Base-by-base conservation (phyloP, 1,140 invertebrate species). In the Drosophila mojavensis region DNA sequence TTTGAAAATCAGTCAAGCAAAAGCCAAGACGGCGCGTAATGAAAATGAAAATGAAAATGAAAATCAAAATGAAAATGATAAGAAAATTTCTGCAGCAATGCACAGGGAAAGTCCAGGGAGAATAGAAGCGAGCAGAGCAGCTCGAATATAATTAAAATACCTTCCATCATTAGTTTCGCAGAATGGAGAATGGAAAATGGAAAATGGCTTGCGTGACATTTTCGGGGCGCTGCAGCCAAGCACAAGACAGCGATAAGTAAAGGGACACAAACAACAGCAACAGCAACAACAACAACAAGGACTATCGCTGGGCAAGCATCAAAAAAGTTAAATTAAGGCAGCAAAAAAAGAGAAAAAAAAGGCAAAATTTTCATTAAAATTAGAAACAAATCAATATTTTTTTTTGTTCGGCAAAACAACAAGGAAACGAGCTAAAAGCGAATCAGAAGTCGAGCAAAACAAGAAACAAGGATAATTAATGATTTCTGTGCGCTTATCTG, bases 391-490 rank as follows among this genome's bases (percentile, higher is more conserved):
- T 90, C 86, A 90, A 90, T 90, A 86, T 90, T 90, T 86, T 90
- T 88, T 88, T 90, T 51, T 24, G 15, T 54, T 33, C n/a, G 33
- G 6, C 33, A 6, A 33, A 33, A 33, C 33, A 33, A 33, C 33
- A 33, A 33, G 5, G 2, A 9, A 45, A 50, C 43, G 43, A 50
- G 50, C 30, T 15, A 36, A 60, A 73, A 76, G 66, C 78, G 62
- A 84, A 78, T 80, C 83, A 88, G 82, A 88, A 88, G 83, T 84
- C 83, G 78, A 90, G 70, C 79, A 88, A 82, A 90, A 90, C 86
- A 90, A 86, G 78, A 88, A 91, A 90, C 88, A 91, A 88, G 88
- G 88, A 91, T 91, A 91, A 91, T 91, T 91, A 91, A 91, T 91
- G 89, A 91, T 91, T 91, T 91, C 60, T 79, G 74, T 89, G 73